Evolutionary conservation across 2,113 vertebrate genomes (phyloP).

Genomic region (Cephalopholis sonnerati): DNA sequence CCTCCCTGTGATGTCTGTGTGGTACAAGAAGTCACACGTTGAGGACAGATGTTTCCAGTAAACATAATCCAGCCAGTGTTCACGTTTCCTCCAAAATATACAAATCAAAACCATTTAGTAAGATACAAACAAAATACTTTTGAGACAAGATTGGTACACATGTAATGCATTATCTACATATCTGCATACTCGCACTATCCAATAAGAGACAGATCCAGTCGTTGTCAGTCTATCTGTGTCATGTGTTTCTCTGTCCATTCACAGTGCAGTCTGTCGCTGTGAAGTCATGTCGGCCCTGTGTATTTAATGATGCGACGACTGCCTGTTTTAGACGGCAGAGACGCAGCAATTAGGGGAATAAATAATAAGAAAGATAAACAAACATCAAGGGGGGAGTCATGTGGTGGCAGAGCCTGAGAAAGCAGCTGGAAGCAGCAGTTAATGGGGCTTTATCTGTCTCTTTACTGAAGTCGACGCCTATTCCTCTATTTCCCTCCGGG

Average conservation of each 20-base stretch:
- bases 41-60: background rate
- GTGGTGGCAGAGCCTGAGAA: slow-evolving; percentile 74
- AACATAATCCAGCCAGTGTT: background rate
- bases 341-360: slow-evolving; percentile 79
- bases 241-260: slow-evolving; percentile 33
- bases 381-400: slow-evolving; percentile 82
- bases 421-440: slow-evolving; percentile 83
- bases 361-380: slow-evolving; percentile 84
- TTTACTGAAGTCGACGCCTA: slow-evolving; percentile 71
- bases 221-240: background rate
- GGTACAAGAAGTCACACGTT: background rate
- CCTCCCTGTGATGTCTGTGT: background rate
- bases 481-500: slow-evolving; percentile 63
- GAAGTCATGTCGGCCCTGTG: slow-evolving; percentile 41
- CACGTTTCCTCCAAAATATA: background rate
- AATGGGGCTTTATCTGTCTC: slow-evolving; percentile 81
- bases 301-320: slow-evolving; percentile 66
- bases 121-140: background rate
- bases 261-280: slow-evolving; percentile 35
- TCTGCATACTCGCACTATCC: background rate
- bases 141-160: background rate
- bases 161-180: background rate
- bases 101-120: background rate
- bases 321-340: slow-evolving; percentile 67
- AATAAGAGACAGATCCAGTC: background rate